A percentile compares a stretch with the other conserved stretches of the same genome.
phyloP scores from a whole-genome alignment of 2,797 vertebrate genomes.

The Falco rusticolus region DNA sequence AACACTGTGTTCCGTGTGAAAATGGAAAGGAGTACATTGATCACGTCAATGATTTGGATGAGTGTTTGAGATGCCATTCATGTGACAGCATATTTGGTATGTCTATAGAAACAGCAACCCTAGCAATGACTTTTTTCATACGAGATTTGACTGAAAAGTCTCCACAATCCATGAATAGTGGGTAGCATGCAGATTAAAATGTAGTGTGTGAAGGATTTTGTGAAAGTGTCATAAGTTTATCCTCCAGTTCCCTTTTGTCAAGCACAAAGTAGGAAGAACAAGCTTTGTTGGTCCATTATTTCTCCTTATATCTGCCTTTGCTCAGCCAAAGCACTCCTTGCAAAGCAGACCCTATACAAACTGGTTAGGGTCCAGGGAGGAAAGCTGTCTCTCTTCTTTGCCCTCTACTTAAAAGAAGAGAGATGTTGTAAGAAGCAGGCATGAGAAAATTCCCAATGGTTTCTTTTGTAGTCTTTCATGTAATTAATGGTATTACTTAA shows the following conservation, averaged over 20 bases:
- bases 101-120: background rate
- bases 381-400: background rate
- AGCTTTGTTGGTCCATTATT: background rate
- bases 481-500: background rate
- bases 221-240: background rate
- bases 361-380: background rate
- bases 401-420: background rate
- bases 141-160: background rate
- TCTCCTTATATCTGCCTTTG: background rate
- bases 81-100: conserved; percentile 40
- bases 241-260: background rate
- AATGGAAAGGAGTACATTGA: conserved; percentile 30
- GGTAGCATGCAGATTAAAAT: background rate
- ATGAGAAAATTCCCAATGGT: background rate
- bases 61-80: background rate
- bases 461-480: background rate
- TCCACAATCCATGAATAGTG: background rate
- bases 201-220: background rate
- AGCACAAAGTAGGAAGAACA: background rate
- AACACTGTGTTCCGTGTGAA: background rate
- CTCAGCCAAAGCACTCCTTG: background rate
- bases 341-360: background rate
- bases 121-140: background rate
- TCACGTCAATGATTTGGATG: accelerated
- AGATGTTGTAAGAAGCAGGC: background rate